A percentile compares a stretch with the other conserved stretches of the same genome.
These are phyloP conservation scores for Orthonevra nobilis DNA, from an alignment of 2,888 invertebrate genomes.

Conservation along the genomic window DNA sequence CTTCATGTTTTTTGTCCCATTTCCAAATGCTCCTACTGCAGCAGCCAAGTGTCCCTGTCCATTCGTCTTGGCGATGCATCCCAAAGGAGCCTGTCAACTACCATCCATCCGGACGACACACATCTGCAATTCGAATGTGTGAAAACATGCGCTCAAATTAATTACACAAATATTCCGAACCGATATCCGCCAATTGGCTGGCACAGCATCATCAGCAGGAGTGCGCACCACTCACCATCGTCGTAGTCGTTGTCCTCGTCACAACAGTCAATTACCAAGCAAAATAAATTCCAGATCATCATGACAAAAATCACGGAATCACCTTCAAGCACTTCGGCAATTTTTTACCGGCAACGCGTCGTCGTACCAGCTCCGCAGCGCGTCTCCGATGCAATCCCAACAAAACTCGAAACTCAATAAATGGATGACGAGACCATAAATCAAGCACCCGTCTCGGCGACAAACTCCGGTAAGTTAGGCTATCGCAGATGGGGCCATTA, in stretches of 20 bases:
- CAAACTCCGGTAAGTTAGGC: slow-evolving; percentile 40
- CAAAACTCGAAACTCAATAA: slow-evolving; percentile 61
- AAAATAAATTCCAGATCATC: slow-evolving; percentile 62
- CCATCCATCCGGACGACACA: slow-evolving; percentile 14
- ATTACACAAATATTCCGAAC: slow-evolving; percentile 65
- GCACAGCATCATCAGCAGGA: slow-evolving; percentile 45
- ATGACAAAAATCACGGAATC: slow-evolving; percentile 53
- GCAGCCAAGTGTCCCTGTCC: too few relatives aligned
- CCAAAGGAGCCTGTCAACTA: slow-evolving; percentile 52
- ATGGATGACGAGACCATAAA: slow-evolving; percentile 62
- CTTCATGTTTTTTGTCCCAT: slow-evolving; percentile 53
- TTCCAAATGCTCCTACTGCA: slow-evolving; percentile 28
- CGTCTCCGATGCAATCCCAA: slow-evolving; percentile 8
- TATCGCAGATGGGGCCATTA: slow-evolving; percentile 65
- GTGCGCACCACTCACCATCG: slow-evolving; percentile 5
- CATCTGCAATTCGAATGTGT: slow-evolving; percentile 65
- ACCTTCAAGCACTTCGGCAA: slow-evolving; percentile 27
- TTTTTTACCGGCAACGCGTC: slow-evolving; percentile 13
- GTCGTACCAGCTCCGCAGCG: not conserved
- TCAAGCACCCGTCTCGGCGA: slow-evolving; percentile 35
- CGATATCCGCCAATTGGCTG: not conserved
- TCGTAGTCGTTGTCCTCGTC: too few relatives aligned
- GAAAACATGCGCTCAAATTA: slow-evolving; percentile 70
- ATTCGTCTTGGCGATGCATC: slow-evolving; percentile 9
- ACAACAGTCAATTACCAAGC: slow-evolving; percentile 64